Evolutionary conservation across 2,888 invertebrate genomes (phyloP).

Genomic region (Drosophila setosimentum): DNA sequence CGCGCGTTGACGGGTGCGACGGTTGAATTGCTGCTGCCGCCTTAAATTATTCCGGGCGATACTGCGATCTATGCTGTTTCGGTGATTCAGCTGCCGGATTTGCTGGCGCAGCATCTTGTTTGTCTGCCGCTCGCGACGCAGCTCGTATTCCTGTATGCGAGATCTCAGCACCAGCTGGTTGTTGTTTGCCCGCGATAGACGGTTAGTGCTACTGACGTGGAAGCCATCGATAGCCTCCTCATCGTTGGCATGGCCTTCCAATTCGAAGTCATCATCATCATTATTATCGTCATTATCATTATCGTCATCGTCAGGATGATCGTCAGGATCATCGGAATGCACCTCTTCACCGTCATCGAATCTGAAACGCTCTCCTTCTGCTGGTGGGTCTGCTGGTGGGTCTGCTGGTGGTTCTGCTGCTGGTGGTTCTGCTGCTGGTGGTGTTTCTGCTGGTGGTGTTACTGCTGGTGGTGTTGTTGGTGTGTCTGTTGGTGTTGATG

Average conservation of each 20-base stretch:
- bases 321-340: slow-evolving; percentile 2
- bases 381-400: no score
- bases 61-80: not conserved
- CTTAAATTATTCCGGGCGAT: not conserved
- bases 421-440: no score
- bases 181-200: not conserved
- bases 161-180: not conserved
- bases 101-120: slow-evolving; percentile 48
- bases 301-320: slow-evolving; percentile 21
- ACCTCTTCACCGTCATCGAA: slow-evolving; percentile 13
- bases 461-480: rapidly evolving
- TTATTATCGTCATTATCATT: slow-evolving; percentile 30
- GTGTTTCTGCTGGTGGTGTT: no score
- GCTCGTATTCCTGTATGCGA: slow-evolving; percentile 44
- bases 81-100: slow-evolving; percentile 8
- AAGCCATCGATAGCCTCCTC: not conserved
- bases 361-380: rapidly evolving
- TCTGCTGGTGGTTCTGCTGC: rapidly evolving
- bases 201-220: slow-evolving; percentile 14
- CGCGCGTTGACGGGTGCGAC: slow-evolving; percentile 22
- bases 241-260: slow-evolving; percentile 14
- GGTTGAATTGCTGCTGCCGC: slow-evolving; percentile 1
- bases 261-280: slow-evolving; percentile 6
- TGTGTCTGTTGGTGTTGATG: rapidly evolving
- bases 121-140: slow-evolving; percentile 57